Evolutionary conservation across 2,888 invertebrate genomes (phyloP), one percentile per base, ranked within the genome.

Genomic region (Cyaniris semiargus): DNA sequence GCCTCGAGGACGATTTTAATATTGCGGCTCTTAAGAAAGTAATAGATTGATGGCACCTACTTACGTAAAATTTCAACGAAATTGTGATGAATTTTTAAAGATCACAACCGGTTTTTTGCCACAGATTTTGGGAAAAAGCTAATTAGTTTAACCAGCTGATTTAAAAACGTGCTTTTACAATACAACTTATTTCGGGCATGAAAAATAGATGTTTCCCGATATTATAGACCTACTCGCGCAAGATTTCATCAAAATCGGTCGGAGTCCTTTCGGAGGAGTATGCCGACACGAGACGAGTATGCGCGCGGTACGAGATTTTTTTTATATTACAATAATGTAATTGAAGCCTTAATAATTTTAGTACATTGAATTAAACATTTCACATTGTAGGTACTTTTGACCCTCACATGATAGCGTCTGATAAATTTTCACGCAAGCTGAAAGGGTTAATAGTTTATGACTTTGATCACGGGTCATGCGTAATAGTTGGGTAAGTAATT

Each of bases 1-100:
- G 89, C 87, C 85, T 86, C 85, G 80, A 84, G 78, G 78, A 85
- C 85, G 83, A 84, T 84, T 87, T 87, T 84, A 85, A 86, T 84
- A 71, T 71, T 71, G 48, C 70, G 21, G 23, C n/a, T 15, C 53
- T 70, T 18, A 70, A 70, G 53, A 66, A 31, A 31, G 66, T 66
- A 27, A 66, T 66, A 66, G 27, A 27, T 66, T 3, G 60, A 7
- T 18, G 66, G 66, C 27, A 66, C 66, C 10, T 21, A 13, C 1
- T 1, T 10, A 72, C n/a, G n/a, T n/a, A 38, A 48, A 71, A 18
- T 18, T 13, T 53, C 18, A 18, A 53, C 1, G 18, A 53, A 18
- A 53, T 53, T 53, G 18, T 18, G 18, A 53, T 18, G 53, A 53
- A 53, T 18, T 53, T 53, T 53, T n/a, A n/a, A n/a, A n/a, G n/a